Evolutionary conservation across 2,888 invertebrate species (phyloP).

Genomic region (Apodemia duryi): DNA sequence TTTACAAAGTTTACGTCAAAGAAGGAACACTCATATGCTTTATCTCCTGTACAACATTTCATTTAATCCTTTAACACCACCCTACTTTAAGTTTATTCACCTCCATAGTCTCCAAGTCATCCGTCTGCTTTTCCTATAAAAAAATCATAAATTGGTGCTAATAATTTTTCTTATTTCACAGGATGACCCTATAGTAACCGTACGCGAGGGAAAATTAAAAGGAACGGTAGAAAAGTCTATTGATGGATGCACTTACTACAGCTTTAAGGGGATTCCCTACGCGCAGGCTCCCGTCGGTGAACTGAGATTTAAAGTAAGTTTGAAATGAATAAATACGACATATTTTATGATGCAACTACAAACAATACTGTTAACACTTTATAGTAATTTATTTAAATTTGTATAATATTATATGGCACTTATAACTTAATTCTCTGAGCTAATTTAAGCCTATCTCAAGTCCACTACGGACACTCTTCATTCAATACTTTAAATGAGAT

Average conservation of each 20-base stretch:
- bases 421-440: slow-evolving; percentile 35
- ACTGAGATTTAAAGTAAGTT: slow-evolving; percentile 67
- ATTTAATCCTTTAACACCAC: too few species aligned
- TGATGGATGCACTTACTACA: slow-evolving; percentile 44
- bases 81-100: too few species aligned
- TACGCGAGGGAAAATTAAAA: slow-evolving; percentile 41
- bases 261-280: slow-evolving; percentile 70
- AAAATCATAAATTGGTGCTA: too few species aligned
- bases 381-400: too few species aligned
- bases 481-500: slow-evolving; percentile 80
- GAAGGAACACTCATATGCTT: too few species aligned
- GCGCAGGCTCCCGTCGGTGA: slow-evolving; percentile 68
- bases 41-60: too few species aligned
- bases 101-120: too few species aligned
- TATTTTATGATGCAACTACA: too few species aligned
- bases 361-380: too few species aligned
- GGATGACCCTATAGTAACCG: slow-evolving; percentile 30
- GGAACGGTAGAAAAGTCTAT: slow-evolving; percentile 37
- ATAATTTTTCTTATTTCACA: background rate
- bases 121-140: too few species aligned
- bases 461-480: slow-evolving; percentile 78
- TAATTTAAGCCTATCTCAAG: slow-evolving; percentile 77
- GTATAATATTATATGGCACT: slow-evolving; percentile 15
- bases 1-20: too few species aligned
- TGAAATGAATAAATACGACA: background rate